Percentiles rank a stretch among this genome's conserved stretches.
Conservation (phyloP, 2,888 invertebrate genomes). For the Strigamia transsilvanica region DNA sequence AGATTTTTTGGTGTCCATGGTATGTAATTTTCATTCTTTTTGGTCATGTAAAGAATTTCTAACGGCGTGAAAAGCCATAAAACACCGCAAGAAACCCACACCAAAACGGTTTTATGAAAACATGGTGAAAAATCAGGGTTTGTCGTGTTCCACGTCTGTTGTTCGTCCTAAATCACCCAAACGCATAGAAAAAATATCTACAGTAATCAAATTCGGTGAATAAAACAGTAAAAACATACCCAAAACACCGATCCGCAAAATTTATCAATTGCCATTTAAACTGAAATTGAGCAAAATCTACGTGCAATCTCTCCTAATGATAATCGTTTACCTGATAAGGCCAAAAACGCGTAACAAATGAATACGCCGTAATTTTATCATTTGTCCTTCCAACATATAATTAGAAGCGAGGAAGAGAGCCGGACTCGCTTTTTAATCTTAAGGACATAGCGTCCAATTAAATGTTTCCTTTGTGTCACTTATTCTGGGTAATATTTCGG, state of each 20-base stretch:
- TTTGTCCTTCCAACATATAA: not conserved
- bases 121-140: constrained; percentile 57
- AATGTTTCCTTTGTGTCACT: not conserved
- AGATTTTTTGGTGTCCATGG: constrained; percentile 65
- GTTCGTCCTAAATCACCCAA: constrained; percentile 54
- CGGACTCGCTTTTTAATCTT: not conserved
- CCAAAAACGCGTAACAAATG: not conserved
- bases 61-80: constrained; percentile 56
- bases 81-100: constrained; percentile 56
- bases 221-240: not conserved
- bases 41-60: constrained; percentile 73
- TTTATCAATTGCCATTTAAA: not conserved
- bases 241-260: constrained; percentile 26
- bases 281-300: not conserved
- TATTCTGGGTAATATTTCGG: constrained; percentile 3
- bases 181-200: not conserved
- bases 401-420: not conserved
- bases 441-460: not conserved
- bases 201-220: not conserved
- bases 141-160: constrained; percentile 56
- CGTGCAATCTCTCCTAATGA: not conserved
- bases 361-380: not conserved
- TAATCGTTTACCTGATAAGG: not conserved
- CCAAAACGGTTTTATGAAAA: constrained; percentile 57
- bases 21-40: constrained; percentile 79